A percentile compares a stretch with the other conserved stretches of the same genome.
These are phyloP conservation scores for Lochmaea crataegi DNA, from an alignment of 2,888 invertebrate genomes.

Conservation along the genomic window DNA sequence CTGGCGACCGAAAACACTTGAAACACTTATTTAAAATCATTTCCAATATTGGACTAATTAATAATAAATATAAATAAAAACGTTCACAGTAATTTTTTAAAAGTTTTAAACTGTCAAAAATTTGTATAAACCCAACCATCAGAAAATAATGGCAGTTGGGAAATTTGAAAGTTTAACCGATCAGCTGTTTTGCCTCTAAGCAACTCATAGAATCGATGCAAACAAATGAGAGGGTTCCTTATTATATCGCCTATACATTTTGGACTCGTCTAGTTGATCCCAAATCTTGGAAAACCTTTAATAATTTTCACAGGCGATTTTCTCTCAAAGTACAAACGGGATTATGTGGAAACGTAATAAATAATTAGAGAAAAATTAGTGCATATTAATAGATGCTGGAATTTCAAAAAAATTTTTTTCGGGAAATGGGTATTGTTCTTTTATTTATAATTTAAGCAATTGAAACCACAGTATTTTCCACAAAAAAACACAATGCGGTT, in stretches of 20 bases:
- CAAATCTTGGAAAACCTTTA: conserved; percentile 34
- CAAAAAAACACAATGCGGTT: neutral
- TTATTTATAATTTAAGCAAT: neutral
- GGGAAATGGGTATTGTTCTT: neutral
- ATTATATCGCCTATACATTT: conserved; percentile 39
- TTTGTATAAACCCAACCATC: conserved; percentile 28
- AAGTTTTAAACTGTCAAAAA: conserved; percentile 38
- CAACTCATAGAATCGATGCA: conserved; percentile 44
- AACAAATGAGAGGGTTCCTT: conserved; percentile 36
- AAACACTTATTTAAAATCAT: conserved; percentile 24
- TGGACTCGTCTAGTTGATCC: conserved; percentile 45
- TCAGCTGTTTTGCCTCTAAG: conserved; percentile 42
- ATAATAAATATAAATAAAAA: conserved; percentile 11
- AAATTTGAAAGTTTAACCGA: conserved; percentile 29
- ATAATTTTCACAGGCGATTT: conserved; percentile 5
- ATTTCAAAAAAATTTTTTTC: neutral
- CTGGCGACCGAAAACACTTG: conserved; percentile 19
- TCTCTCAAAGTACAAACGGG: neutral
- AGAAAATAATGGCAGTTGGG: conserved; percentile 35
- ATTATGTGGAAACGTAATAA: conserved; percentile 10
- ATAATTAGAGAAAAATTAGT: too few relatives aligned
- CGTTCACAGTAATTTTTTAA: conserved; percentile 29
- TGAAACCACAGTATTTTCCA: neutral
- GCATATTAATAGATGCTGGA: neutral
- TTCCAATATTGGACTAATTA: conserved; percentile 8